phyloP scores from a whole-genome alignment of 2,797 vertebrate genomes.

The Enoplosus armatus region DNA sequence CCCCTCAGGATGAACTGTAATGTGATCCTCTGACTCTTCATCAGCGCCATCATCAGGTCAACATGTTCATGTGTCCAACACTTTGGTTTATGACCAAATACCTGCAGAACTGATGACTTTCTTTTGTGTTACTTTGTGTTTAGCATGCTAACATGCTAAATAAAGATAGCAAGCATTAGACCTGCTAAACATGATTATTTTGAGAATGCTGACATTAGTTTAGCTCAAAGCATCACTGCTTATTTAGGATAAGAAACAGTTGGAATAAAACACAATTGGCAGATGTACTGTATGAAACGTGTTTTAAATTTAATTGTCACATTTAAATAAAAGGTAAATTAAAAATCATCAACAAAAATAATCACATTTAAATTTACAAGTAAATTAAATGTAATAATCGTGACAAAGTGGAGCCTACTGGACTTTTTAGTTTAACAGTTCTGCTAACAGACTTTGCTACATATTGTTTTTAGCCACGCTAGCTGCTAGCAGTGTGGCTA shows the following conservation, averaged over 20 bases:
- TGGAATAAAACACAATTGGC: not conserved
- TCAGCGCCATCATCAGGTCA: no score
- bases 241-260: not conserved
- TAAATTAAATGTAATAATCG: not conserved
- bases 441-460: not conserved
- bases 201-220: not conserved
- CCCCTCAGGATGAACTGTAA: no score
- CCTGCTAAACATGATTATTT: no score
- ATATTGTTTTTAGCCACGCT: not conserved
- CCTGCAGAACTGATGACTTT: no score
- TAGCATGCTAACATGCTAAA: not conserved
- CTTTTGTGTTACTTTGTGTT: no score
- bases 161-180: not conserved
- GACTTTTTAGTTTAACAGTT: not conserved
- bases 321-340: slow-evolving; percentile 38
- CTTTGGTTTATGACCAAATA: no score
- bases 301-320: slow-evolving; percentile 25
- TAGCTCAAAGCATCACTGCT: not conserved
- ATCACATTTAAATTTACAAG: not conserved
- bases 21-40: no score
- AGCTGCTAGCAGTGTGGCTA: no score
- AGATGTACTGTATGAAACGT: not conserved
- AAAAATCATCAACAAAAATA: slow-evolving; percentile 3
- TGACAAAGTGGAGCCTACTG: not conserved
- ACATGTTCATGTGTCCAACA: no score